These are phyloP conservation scores for Ganaspis sp. DNA, from an alignment of 1,140 invertebrate genomes.

Conservation along the genomic window DNA sequence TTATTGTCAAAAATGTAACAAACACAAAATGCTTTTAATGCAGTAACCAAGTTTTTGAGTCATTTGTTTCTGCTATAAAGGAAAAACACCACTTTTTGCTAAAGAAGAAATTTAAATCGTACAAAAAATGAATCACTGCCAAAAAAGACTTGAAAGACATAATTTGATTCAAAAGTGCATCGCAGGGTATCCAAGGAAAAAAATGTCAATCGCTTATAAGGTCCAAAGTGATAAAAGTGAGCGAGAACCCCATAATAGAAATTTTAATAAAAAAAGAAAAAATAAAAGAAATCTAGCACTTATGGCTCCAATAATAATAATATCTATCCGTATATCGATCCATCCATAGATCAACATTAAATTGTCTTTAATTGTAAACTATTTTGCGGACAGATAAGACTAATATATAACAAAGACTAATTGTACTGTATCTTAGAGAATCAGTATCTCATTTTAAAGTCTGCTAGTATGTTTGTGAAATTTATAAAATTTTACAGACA, in stretches of 20 bases:
- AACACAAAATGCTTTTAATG: too few species aligned
- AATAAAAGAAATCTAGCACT: neutral
- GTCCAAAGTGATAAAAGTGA: too few species aligned
- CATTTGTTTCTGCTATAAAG: too few species aligned
- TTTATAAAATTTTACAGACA: neutral
- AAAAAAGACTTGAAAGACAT: neutral
- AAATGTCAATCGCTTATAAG: neutral
- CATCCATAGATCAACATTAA: neutral
- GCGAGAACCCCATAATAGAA: too few species aligned
- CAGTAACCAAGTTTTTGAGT: too few species aligned
- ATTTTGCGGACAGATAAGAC: neutral
- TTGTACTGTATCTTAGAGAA: neutral
- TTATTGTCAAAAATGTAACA: too few species aligned
- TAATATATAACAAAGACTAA: neutral
- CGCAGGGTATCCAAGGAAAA: neutral
- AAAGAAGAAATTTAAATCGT: neutral
- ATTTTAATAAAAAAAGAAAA: neutral
- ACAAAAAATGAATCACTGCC: constrained; percentile 12
- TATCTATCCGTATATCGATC: neutral
- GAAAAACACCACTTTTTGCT: neutral
- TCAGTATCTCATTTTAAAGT: neutral
- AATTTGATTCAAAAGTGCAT: neutral
- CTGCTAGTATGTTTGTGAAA: neutral
- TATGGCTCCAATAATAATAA: too few species aligned
- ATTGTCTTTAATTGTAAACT: neutral